Conservation (phyloP, 2,113 vertebrate genomes). For the Rhinoderma darwinii region DNA sequence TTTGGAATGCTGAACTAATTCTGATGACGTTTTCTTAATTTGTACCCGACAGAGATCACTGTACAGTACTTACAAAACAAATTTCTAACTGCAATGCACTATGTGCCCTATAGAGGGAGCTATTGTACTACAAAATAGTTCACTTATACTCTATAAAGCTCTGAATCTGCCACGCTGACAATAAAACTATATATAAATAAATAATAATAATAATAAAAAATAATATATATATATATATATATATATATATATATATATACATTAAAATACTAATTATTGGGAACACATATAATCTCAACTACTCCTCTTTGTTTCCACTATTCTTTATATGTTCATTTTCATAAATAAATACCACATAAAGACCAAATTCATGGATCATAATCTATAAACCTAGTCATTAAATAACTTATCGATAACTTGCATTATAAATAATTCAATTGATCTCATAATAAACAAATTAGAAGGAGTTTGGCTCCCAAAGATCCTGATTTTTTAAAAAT, state of each 20-base stretch:
- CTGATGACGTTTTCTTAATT: background rate
- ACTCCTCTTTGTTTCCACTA: too few species aligned
- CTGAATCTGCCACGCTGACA: constrained; percentile 46
- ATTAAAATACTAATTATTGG: background rate
- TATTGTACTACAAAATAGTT: constrained; percentile 14
- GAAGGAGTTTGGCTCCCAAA: background rate
- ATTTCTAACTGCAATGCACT: background rate
- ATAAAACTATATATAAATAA: background rate
- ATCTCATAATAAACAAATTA: background rate
- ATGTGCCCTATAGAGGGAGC: constrained; percentile 38
- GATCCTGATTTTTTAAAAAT: background rate
- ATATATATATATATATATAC: too few species aligned
- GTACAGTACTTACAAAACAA: background rate
- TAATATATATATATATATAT: constrained; percentile 36
- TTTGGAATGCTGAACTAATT: background rate
- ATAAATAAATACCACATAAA: too few species aligned
- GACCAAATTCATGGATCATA: too few species aligned
- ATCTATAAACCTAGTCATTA: too few species aligned
- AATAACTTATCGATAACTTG: too few species aligned
- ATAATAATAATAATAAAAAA: background rate
- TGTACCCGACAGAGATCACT: background rate
- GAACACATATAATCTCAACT: background rate
- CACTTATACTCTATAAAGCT: too few species aligned
- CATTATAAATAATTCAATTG: background rate
- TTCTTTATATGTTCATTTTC: too few species aligned